phyloP scores from a whole-genome alignment of 64 coral and sea anemone genomes.

The Montipora efflorescens region DNA sequence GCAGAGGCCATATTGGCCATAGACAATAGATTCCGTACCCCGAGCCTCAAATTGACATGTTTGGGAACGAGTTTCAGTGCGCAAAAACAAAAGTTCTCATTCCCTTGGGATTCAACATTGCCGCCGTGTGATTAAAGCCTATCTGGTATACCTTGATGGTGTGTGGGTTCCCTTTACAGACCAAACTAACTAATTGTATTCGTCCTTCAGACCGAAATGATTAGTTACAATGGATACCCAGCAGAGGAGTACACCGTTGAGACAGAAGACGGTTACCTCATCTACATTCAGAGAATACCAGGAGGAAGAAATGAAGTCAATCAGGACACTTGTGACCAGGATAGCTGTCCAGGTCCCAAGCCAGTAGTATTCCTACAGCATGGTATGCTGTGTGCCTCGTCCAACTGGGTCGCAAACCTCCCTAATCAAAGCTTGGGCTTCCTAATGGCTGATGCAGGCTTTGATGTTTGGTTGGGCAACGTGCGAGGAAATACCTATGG shows the following conservation, averaged over 20 bases:
- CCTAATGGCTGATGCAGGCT: conserved; percentile 81
- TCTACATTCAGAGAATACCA: conserved; percentile 87
- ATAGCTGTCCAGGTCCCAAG: neutral
- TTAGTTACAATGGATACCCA: conserved; percentile 88
- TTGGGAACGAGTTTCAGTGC: too few species aligned
- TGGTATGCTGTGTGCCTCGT: conserved; percentile 60
- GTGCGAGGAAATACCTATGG: conserved; percentile 87
- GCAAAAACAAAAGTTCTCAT: too few species aligned
- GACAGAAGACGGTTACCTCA: conserved; percentile 88
- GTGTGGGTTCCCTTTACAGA: too few species aligned
- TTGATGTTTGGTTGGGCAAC: conserved; percentile 96
- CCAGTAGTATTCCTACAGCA: conserved; percentile 75
- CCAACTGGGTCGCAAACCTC: conserved; percentile 83
- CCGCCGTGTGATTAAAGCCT: too few species aligned
- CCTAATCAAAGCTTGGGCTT: conserved; percentile 83
- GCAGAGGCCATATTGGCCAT: too few species aligned
- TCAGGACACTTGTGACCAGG: neutral
- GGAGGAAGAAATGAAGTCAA: conserved; percentile 28
- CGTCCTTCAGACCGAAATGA: conserved; percentile 83
- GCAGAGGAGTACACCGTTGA: conserved; percentile 80
- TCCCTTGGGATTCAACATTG: too few species aligned
- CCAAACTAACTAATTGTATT: neutral
- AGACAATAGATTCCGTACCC: too few species aligned
- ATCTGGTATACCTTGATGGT: too few species aligned
- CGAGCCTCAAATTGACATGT: too few species aligned